Base-by-base conservation (phyloP, 1,140 invertebrate species). In the Drosophila varians region DNA sequence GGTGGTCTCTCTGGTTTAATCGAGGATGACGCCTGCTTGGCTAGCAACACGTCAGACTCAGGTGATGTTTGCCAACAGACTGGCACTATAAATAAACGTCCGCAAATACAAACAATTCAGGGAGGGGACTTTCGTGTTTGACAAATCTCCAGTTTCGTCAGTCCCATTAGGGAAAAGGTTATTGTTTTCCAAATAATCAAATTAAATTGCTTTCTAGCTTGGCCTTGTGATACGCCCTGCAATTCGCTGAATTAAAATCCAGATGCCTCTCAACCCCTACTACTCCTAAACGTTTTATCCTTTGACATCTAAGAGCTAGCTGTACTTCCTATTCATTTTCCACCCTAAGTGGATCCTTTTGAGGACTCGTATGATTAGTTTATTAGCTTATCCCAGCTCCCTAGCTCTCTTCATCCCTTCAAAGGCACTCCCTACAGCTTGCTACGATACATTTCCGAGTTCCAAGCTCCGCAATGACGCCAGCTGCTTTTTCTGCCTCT, bases 381-480 rank as follows among this genome's bases (percentile, higher is more conserved):
- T 76, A 80, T 80, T 72, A 61, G 43, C 48, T 56, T 56, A 38
- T 19, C 54, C 42, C 69, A 48, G 4, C 12, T 8, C 16, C 43
- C 11, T 21, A 4, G 21, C 21, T 21, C 21, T 21, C 21, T 21
- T 21, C 21, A 21, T 12, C 23, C n/a, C 52, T 42, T 28, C 9
- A 14, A n/a, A n/a, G 38, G 1, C n/a, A 14, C 25, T 31, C 11
- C 26, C 11, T 3, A n/a, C n/a, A n/a, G n/a, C n/a, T n/a, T n/a
- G n/a, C n/a, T n/a, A 5, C 14, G 11, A 26, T 42, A 26, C 62
- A 73, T 73, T 58, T 46, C 1, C n/a, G 2, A 12, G 48, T 53
- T 52, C 18, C 43, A 34, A 49, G 31, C 61, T 60, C 47, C 25
- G 54, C 18, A 66, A 62, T 83, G 78, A 74, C 74, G 79, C 58